Conservation (phyloP, 1,140 invertebrate species). For the fruit fly (Drosophila melanogaster) region DNA sequence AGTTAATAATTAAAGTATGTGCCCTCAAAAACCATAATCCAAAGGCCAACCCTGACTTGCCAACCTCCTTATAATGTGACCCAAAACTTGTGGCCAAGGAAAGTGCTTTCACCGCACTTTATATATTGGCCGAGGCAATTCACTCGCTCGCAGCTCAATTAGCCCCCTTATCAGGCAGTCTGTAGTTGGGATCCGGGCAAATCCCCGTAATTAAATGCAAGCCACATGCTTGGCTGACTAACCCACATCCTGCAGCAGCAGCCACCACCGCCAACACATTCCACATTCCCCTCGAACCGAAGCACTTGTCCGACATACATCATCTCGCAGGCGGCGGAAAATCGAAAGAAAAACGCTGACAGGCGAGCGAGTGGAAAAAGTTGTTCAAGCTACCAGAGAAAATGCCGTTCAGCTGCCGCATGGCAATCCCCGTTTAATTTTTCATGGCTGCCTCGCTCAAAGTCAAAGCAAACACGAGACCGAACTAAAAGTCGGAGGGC, state of each 20-base stretch:
- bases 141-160: conserved; percentile 34
- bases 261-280: conserved; percentile 1
- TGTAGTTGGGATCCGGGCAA: conserved; percentile 5
- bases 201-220: conserved; percentile 49
- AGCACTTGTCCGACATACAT: conserved; percentile 46
- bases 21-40: background rate
- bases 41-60: background rate
- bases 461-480: conserved; percentile 67
- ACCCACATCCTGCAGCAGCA: conserved; percentile 21
- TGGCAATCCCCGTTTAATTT: conserved; percentile 78
- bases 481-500: conserved; percentile 12
- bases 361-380: conserved; percentile 47
- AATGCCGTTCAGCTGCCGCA: conserved; percentile 73
- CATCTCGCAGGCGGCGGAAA: conserved; percentile 25
- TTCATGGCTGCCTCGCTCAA: conserved; percentile 67
- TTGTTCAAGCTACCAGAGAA: conserved; percentile 72
- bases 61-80: conserved; percentile 1
- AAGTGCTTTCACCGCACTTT: conserved; percentile 30
- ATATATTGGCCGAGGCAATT: conserved; percentile 35
- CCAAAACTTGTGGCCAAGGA: conserved; percentile 15
- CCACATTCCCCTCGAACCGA: conserved; percentile 28
- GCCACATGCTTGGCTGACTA: conserved; percentile 49
- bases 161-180: conserved; percentile 14
- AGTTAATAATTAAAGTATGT: background rate
- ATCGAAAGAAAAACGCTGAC: conserved; percentile 40